These are phyloP conservation scores for Xiphophorus hellerii DNA, from an alignment of 2,113 vertebrate genomes.

Conservation along the genomic window DNA sequence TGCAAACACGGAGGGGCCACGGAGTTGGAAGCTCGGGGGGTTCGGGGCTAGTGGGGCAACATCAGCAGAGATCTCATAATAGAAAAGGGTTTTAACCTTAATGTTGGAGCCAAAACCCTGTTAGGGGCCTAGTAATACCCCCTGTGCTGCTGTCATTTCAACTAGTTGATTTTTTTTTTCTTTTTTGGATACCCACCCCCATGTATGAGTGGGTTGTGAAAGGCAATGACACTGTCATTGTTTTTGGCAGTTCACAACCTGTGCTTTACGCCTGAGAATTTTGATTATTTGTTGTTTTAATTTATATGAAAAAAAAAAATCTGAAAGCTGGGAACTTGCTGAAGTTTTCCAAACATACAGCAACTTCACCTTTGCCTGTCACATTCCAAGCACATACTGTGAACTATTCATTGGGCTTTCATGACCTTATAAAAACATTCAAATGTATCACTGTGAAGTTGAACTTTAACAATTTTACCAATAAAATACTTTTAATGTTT, in stretches of 20 bases:
- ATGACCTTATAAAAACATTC: no score
- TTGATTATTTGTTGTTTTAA: background rate
- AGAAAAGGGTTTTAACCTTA: slow-evolving; percentile 87
- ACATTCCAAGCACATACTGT: no score
- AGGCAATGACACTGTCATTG: slow-evolving; percentile 27
- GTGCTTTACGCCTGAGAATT: background rate
- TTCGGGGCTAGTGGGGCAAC: slow-evolving; percentile 67
- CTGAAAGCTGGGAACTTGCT: background rate
- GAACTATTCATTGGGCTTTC: no score
- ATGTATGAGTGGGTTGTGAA: slow-evolving; percentile 39
- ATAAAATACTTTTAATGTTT: no score
- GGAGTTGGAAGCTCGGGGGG: slow-evolving; percentile 69
- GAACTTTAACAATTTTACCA: no score
- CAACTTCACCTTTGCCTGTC: background rate
- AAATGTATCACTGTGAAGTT: no score
- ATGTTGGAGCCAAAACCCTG: slow-evolving; percentile 83
- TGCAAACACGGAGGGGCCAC: slow-evolving; percentile 80
- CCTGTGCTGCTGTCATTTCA: slow-evolving; percentile 75
- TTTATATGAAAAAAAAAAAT: slow-evolving; percentile 1
- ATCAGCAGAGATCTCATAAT: slow-evolving; percentile 80
- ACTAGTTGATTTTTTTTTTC: slow-evolving; percentile 47
- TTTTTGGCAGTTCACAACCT: slow-evolving; percentile 6
- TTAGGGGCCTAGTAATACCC: slow-evolving; percentile 82
- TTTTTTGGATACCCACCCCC: background rate
- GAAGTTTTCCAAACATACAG: slow-evolving; percentile 7